Evolutionary conservation across 2,113 vertebrate species (phyloP), one percentile per base, ranked within the genome.

Genomic region (Synchiropus splendidus): DNA sequence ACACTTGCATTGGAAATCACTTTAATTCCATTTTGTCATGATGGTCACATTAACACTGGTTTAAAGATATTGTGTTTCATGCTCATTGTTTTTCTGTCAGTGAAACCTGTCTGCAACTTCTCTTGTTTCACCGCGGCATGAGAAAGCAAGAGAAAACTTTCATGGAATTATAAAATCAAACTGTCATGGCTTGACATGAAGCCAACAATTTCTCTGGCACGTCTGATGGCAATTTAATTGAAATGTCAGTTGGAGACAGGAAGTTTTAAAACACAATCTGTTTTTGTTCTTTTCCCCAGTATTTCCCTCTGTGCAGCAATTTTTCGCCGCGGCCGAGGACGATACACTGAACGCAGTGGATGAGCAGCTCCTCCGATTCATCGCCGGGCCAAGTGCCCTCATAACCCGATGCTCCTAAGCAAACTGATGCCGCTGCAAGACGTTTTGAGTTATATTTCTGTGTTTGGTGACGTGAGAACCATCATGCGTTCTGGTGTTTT

Each of bases 191-290:
- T n/a, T 62, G 60, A 70, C 53, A 65, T 65, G 64, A 63, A 72
- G 70, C 70, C 72, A 12, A 15, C 41, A 43, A 54, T 31, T n/a
- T 31, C 14, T 43, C 41, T 39, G 38, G 42, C 8, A 65, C 54
- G 51, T 43, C 36, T 71, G 75, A 75, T 67, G 55, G 63, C 38
- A 54, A 45, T 77, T 82, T 77, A 72, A 80, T 80, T 76, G 71
- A 78, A 80, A 74, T 67, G 77, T 80, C 73, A 78, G 58, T 42
- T 12, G 44, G 51, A 62, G 58, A 67, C 51, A 33, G 45, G 39
- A 45, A 53, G 51, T 61, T 34, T 43, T 33, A 45, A n/a, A n/a
- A n/a, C n/a, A 36, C n/a, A 33, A n/a, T 40, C 11, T 58, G 48
- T 54, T 34, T 40, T 16, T 14, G 39, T 33, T 27, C 31, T 15